A percentile compares a stretch with the other conserved stretches of the same genome.
These are phyloP conservation scores for Microcebus griseorufus DNA, from an alignment of 2,113 vertebrate genomes.

Conservation along the genomic window DNA sequence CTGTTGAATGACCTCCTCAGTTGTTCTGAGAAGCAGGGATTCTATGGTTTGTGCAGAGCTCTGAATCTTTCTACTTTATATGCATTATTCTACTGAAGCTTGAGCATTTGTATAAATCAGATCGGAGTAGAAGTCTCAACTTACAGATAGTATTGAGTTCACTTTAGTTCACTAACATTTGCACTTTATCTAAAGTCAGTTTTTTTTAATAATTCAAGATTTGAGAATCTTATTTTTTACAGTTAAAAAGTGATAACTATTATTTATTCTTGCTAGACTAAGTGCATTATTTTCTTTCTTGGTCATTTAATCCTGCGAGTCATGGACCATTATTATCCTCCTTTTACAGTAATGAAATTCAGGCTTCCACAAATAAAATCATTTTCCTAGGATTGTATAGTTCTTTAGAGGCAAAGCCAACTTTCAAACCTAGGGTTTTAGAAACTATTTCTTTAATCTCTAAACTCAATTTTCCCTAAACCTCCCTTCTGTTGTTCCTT, in stretches of 20 bases:
- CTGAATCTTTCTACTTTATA: not conserved
- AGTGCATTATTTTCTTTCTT: not conserved
- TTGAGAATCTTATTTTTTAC: not conserved
- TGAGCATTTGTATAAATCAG: conserved; percentile 23
- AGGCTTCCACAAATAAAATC: conserved; percentile 5
- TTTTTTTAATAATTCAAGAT: not conserved
- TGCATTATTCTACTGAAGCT: not conserved
- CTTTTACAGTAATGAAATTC: conserved; percentile 37
- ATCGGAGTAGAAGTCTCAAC: not conserved
- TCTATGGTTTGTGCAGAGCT: not conserved
- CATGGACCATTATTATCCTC: not conserved
- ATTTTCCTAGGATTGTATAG: not conserved
- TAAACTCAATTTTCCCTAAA: not conserved
- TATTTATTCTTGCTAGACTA: conserved; percentile 1
- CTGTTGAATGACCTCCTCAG: not conserved
- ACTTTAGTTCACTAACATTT: not conserved
- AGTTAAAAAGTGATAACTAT: not conserved
- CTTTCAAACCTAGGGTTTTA: not conserved
- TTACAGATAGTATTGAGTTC: not conserved
- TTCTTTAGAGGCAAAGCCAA: not conserved
- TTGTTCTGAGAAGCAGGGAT: not conserved
- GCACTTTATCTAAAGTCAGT: not conserved
- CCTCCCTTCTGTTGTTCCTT: not conserved
- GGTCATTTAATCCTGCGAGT: not conserved
- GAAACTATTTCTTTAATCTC: not conserved